A percentile compares a stretch with the other conserved stretches of the same genome.
These are phyloP conservation scores for Sarcophaga carnaria DNA, from an alignment of 2,888 invertebrate genomes.

Conservation along the genomic window DNA sequence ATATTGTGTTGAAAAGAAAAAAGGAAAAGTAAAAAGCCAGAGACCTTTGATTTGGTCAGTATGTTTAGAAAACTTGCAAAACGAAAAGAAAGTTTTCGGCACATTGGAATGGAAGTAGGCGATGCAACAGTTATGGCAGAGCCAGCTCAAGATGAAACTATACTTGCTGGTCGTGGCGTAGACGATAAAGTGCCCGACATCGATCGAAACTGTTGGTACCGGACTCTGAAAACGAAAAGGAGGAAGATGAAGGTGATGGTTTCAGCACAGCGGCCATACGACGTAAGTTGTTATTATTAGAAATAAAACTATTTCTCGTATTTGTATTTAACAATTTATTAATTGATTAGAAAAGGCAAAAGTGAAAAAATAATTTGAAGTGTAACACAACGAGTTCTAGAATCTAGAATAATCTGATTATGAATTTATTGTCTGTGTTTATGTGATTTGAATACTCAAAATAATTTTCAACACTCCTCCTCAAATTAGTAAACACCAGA, in stretches of 20 bases:
- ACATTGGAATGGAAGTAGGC: constrained; percentile 76
- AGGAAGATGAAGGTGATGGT: background rate
- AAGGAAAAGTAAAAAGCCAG: background rate
- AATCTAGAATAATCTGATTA: too few relatives aligned
- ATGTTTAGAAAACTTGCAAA: constrained; percentile 70
- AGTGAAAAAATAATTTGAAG: too few relatives aligned
- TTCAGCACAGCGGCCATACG: too few relatives aligned
- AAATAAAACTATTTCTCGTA: too few relatives aligned
- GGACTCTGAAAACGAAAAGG: constrained; percentile 63
- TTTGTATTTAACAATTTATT: too few relatives aligned
- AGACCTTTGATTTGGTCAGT: constrained; percentile 19
- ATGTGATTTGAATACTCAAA: too few relatives aligned
- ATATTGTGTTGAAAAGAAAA: constrained; percentile 9
- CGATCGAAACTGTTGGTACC: constrained; percentile 67
- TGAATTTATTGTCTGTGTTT: too few relatives aligned
- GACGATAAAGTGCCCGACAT: constrained; percentile 42
- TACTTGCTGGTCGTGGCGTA: constrained; percentile 47
- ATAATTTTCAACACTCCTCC: too few relatives aligned
- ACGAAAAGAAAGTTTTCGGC: constrained; percentile 75
- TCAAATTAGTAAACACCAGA: too few relatives aligned
- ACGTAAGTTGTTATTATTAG: too few relatives aligned
- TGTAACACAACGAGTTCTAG: too few relatives aligned
- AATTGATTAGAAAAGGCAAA: too few relatives aligned
- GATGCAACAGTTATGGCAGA: constrained; percentile 69
- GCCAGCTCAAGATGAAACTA: constrained; percentile 54